Evolutionary conservation across 2,888 invertebrate genomes (phyloP).

Genomic region (Chymomyza amoena): DNA sequence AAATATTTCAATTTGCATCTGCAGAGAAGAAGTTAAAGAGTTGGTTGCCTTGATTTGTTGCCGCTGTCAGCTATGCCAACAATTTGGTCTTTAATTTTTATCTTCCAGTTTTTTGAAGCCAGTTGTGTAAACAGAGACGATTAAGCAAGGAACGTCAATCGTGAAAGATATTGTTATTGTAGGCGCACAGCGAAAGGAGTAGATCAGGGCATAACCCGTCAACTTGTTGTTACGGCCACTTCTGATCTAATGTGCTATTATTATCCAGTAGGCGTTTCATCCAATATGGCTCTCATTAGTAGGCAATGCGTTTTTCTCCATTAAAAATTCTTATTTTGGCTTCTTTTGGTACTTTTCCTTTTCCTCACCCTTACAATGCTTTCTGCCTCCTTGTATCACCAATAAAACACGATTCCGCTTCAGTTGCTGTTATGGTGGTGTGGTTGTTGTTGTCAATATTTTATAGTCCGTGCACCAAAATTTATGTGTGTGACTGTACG

Average conservation of each 20-base stretch:
- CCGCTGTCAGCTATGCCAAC: conserved; percentile 22
- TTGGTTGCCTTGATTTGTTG: not conserved
- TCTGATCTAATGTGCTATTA: not conserved
- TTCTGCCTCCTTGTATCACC: not conserved
- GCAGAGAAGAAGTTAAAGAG: conserved; percentile 28
- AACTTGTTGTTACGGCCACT: too few relatives aligned
- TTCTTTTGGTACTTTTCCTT: not conserved
- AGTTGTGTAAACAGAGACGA: not conserved
- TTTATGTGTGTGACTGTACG: conserved; percentile 70
- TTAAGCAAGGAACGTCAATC: too few relatives aligned
- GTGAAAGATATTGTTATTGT: too few relatives aligned
- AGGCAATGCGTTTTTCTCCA: conserved; percentile 35
- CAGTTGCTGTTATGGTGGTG: not conserved
- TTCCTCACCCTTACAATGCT: too few relatives aligned
- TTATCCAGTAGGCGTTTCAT: not conserved
- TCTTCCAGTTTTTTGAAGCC: not conserved
- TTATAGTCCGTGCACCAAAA: conserved; percentile 53
- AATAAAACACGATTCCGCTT: not conserved
- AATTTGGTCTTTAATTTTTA: conserved; percentile 38
- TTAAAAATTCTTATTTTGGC: conserved; percentile 24
- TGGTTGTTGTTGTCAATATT: conserved; percentile 58
- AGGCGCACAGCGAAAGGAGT: too few relatives aligned
- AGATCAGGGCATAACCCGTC: too few relatives aligned
- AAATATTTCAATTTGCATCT: conserved; percentile 54
- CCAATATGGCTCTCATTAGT: conserved; percentile 39